Conservation (phyloP, 2,797 vertebrate species). For the Myotis findleyi region DNA sequence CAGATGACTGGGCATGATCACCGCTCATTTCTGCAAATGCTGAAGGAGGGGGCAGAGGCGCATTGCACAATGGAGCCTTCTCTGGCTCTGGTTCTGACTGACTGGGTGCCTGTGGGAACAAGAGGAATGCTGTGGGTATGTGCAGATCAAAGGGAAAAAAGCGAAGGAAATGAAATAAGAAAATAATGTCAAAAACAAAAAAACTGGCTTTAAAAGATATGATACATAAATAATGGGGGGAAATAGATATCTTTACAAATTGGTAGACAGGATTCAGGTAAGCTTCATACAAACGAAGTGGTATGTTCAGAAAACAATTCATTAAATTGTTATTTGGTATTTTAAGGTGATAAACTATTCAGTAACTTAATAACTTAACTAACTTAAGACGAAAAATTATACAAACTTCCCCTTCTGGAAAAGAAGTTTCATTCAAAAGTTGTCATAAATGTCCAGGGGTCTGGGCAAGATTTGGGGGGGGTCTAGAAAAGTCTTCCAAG, state of each 20-base stretch:
- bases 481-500: conserved; percentile 55
- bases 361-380: conserved; percentile 40
- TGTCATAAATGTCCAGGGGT: neutral
- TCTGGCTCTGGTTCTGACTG: conserved; percentile 88
- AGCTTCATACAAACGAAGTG: conserved; percentile 72
- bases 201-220: conserved; percentile 72
- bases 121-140: conserved; percentile 74
- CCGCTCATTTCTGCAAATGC: conserved; percentile 85
- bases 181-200: conserved; percentile 39
- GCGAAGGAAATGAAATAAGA: conserved; percentile 62
- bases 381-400: conserved; percentile 18
- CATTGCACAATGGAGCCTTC: conserved; percentile 86
- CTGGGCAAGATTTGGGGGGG: neutral
- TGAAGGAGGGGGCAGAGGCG: conserved; percentile 86
- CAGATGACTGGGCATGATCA: conserved; percentile 86
- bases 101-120: conserved; percentile 88
- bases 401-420: neutral
- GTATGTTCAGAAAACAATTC: conserved; percentile 78
- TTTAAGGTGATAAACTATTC: conserved; percentile 44
- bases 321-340: conserved; percentile 75
- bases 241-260: neutral
- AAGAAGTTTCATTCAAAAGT: neutral
- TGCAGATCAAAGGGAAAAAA: neutral
- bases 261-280: conserved; percentile 67
- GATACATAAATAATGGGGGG: conserved; percentile 53